A percentile compares a stretch with the other conserved stretches of the same genome.
These are phyloP conservation scores for Hoplodrina ambigua DNA, from an alignment of 2,888 invertebrate genomes.

Conservation along the genomic window DNA sequence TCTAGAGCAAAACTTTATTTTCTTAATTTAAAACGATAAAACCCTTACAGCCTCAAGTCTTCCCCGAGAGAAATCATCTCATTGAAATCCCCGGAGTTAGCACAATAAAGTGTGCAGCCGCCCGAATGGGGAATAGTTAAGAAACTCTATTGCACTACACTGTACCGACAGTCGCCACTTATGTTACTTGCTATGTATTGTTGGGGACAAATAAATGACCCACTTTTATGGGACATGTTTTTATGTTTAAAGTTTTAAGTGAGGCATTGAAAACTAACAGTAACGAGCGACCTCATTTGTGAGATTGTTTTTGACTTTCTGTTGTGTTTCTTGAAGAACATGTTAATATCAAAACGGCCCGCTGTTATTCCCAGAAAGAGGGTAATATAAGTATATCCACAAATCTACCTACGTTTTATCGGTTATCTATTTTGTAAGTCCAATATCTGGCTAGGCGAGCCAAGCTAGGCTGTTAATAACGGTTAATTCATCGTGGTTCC, in stretches of 20 bases:
- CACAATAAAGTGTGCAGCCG: conserved; percentile 53
- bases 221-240: conserved; percentile 41
- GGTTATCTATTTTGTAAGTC: neutral
- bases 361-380: no score
- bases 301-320: neutral
- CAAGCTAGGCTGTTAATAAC: neutral
- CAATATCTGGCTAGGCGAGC: neutral
- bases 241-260: conserved; percentile 45
- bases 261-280: conserved; percentile 39
- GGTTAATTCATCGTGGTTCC: no score
- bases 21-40: conserved; percentile 38
- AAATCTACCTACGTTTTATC: neutral
- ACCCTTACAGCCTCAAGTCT: conserved; percentile 33
- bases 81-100: conserved; percentile 48
- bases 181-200: conserved; percentile 51
- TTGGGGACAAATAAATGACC: conserved; percentile 37
- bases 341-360: neutral
- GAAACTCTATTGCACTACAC: conserved; percentile 61
- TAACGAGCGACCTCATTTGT: conserved; percentile 8
- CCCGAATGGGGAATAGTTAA: conserved; percentile 63
- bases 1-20: conserved; percentile 16
- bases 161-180: conserved; percentile 58
- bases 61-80: conserved; percentile 61
- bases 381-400: neutral
- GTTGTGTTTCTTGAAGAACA: neutral